A percentile compares a stretch with the other conserved stretches of the same genome.
phyloP scores from a whole-genome alignment of 2,113 vertebrate species.

The Daboia siamensis region DNA sequence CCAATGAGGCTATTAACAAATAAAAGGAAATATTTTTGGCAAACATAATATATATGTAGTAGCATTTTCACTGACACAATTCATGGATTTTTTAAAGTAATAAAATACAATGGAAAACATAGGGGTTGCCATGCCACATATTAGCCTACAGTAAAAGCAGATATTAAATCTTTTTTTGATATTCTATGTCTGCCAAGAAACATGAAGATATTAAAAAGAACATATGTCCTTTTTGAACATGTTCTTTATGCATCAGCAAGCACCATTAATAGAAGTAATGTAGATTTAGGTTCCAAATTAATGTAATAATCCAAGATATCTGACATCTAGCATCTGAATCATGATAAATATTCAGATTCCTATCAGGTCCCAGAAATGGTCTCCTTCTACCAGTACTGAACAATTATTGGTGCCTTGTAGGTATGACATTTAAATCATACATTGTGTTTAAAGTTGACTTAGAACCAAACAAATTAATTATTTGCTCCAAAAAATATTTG shows the following conservation, averaged over 20 bases:
- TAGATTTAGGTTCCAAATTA: neutral
- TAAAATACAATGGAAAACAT: neutral
- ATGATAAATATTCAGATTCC: neutral
- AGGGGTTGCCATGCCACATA: neutral
- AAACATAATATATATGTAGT: neutral
- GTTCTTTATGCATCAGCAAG: neutral
- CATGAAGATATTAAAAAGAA: neutral
- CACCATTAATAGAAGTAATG: neutral
- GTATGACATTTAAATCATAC: neutral
- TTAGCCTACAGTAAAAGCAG: neutral
- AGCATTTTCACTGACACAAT: neutral
- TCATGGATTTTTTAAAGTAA: neutral
- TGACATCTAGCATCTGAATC: neutral
- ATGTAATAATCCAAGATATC: neutral
- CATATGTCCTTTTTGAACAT: neutral
- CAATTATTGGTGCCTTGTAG: neutral
- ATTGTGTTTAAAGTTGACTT: neutral
- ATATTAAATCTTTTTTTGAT: neutral
- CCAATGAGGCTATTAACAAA: neutral
- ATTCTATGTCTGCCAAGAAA: neutral
- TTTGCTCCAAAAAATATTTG: neutral
- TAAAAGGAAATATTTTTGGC: neutral
- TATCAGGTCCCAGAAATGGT: neutral
- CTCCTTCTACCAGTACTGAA: neutral
- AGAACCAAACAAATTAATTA: neutral